Evolutionary conservation across 2,113 vertebrate species (phyloP).

Genomic region (Ctenodactylus gundi): DNA sequence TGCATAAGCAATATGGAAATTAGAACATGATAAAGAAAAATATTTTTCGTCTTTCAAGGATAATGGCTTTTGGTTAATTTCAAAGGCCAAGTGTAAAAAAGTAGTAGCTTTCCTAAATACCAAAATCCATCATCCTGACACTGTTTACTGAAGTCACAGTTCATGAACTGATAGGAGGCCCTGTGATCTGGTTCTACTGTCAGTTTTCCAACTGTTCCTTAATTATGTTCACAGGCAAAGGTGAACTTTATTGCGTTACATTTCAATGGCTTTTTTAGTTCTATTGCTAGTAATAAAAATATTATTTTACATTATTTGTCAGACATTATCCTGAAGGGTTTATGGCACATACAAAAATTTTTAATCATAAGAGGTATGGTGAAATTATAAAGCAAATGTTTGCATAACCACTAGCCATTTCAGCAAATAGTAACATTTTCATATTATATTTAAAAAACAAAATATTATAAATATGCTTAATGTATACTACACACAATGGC

Average conservation of each 20-base stretch:
- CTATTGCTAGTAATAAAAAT: slow-evolving; percentile 50
- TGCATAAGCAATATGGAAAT: slow-evolving; percentile 37
- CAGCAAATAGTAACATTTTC: background rate
- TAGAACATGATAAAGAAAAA: slow-evolving; percentile 47
- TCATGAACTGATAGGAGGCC: slow-evolving; percentile 76
- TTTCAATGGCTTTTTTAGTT: background rate
- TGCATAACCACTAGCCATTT: background rate
- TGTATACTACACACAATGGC: background rate
- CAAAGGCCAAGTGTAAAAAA: slow-evolving; percentile 64
- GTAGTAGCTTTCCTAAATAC: slow-evolving; percentile 30
- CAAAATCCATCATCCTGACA: slow-evolving; percentile 74
- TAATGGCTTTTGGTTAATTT: slow-evolving; percentile 55
- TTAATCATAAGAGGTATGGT: background rate
- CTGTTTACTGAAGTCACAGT: slow-evolving; percentile 70
- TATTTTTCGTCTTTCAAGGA: background rate
- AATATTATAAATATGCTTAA: background rate
- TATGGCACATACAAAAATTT: slow-evolving; percentile 33
- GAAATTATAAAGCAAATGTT: slow-evolving; percentile 4
- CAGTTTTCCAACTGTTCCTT: background rate
- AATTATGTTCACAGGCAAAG: slow-evolving; percentile 38
- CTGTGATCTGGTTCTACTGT: background rate
- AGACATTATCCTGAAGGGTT: slow-evolving; percentile 26
- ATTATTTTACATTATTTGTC: slow-evolving; percentile 20
- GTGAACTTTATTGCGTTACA: background rate
- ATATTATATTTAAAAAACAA: background rate